phyloP scores from a whole-genome alignment of 2,888 invertebrate species.

The Yponomeuta plumbellus region DNA sequence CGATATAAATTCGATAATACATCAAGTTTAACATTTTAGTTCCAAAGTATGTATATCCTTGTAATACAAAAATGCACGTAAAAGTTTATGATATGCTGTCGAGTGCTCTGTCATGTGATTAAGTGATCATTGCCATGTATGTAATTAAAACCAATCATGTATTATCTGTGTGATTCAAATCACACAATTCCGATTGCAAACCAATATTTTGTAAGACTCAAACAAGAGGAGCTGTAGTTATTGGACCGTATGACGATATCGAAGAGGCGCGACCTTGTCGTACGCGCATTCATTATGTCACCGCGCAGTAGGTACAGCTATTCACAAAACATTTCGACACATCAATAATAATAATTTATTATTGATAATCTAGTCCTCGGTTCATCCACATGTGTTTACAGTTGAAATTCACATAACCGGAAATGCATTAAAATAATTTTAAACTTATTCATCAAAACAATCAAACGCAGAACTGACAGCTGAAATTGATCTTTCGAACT shows the following conservation, averaged over 20 bases:
- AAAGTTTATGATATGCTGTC: background rate
- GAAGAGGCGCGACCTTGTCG: conserved; percentile 9
- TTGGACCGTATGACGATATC: conserved; percentile 4
- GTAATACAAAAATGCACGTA: background rate
- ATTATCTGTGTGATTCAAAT: too few species aligned
- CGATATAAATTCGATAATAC: too few species aligned
- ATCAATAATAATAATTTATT: too few species aligned
- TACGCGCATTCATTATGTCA: conserved; percentile 10
- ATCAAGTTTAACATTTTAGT: too few species aligned
- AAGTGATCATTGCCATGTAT: too few species aligned
- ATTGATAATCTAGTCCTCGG: background rate
- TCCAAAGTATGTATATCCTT: too few species aligned
- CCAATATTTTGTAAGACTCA: too few species aligned
- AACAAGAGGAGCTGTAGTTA: background rate
- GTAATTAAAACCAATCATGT: too few species aligned
- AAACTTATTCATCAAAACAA: background rate
- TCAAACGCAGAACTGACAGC: too few species aligned
- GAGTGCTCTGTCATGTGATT: too few species aligned
- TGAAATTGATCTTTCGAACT: too few species aligned
- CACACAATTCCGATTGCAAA: too few species aligned
- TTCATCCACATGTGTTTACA: background rate
- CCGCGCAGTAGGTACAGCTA: background rate
- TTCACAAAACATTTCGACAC: background rate
- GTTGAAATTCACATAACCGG: background rate
- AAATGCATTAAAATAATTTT: background rate